A percentile compares a stretch with the other conserved stretches of the same genome.
These are phyloP conservation scores for Erethizon dorsatum DNA, from an alignment of 2,797 vertebrate genomes.

Conservation along the genomic window DNA sequence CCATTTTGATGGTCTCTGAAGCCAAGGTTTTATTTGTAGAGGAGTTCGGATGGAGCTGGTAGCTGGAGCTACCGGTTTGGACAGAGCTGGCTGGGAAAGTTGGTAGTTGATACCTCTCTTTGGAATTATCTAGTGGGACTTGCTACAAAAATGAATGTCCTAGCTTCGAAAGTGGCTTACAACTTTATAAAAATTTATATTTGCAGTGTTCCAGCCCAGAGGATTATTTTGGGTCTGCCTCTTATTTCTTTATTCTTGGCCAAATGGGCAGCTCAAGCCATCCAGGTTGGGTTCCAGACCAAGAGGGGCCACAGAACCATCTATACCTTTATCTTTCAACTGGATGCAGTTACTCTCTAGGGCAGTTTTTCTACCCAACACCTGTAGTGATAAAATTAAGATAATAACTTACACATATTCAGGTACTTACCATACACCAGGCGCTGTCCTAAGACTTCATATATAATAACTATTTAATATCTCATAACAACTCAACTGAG, in stretches of 20 bases:
- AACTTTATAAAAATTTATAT: not conserved
- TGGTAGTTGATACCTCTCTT: not conserved
- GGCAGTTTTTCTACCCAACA: not conserved
- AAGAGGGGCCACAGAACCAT: not conserved
- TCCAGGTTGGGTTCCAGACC: not conserved
- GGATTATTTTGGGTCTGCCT: constrained; percentile 12
- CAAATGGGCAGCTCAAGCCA: not conserved
- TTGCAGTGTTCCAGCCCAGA: not conserved
- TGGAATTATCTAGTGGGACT: constrained; percentile 30
- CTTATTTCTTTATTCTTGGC: not conserved
- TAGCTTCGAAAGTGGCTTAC: constrained; percentile 14
- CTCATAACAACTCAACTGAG: not conserved
- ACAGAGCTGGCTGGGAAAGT: not conserved
- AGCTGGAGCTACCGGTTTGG: not conserved
- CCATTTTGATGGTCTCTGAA: not conserved
- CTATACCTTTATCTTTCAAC: not conserved
- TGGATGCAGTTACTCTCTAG: not conserved
- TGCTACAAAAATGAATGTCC: constrained; percentile 25
- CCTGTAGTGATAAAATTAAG: not conserved
- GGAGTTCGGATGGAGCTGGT: not conserved
- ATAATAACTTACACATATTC: not conserved
- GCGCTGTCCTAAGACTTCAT: not conserved
- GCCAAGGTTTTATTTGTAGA: not conserved
- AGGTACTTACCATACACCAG: not conserved
- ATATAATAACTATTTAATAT: not conserved